Conservation (phyloP, 2,888 invertebrate genomes). For the Melanostoma mellinum region DNA sequence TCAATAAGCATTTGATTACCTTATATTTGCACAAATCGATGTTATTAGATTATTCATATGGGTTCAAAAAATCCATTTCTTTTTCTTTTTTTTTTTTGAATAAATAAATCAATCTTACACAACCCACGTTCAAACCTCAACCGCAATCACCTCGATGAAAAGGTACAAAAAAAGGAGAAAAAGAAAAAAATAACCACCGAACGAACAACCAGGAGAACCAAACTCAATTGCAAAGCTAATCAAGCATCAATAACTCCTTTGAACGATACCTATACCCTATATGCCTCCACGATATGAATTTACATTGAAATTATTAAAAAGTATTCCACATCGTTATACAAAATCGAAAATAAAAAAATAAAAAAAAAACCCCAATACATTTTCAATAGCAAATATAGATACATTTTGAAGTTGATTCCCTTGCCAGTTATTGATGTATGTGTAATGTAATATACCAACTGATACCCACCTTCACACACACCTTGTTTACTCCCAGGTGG, state of each 20-base stretch:
- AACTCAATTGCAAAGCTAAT: slow-evolving; percentile 39
- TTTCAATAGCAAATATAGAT: slow-evolving; percentile 39
- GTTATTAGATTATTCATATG: slow-evolving; percentile 16
- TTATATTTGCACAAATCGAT: not conserved
- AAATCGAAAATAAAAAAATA: slow-evolving; percentile 12
- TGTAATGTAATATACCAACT: not conserved
- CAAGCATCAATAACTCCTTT: slow-evolving; percentile 45
- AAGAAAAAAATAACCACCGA: slow-evolving; percentile 1
- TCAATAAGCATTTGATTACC: no score
- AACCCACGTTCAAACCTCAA: not conserved
- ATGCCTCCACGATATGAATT: slow-evolving; percentile 9
- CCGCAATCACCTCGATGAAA: slow-evolving; percentile 31
- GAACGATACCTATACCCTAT: not conserved
- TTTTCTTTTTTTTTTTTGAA: not conserved
- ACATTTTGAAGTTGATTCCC: slow-evolving; percentile 24
- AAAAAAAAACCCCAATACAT: slow-evolving; percentile 26
- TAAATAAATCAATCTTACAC: slow-evolving; percentile 8
- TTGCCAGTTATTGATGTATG: slow-evolving; percentile 34
- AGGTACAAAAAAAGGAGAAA: not conserved
- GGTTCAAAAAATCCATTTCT: not conserved
- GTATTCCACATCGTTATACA: not conserved
- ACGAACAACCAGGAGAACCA: not conserved
- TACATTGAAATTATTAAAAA: slow-evolving; percentile 45
- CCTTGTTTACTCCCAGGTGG: slow-evolving; percentile 27
- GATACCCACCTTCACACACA: not conserved